These are phyloP conservation scores for Tyto alba DNA, from an alignment of 2,113 vertebrate species.

Conservation along the genomic window DNA sequence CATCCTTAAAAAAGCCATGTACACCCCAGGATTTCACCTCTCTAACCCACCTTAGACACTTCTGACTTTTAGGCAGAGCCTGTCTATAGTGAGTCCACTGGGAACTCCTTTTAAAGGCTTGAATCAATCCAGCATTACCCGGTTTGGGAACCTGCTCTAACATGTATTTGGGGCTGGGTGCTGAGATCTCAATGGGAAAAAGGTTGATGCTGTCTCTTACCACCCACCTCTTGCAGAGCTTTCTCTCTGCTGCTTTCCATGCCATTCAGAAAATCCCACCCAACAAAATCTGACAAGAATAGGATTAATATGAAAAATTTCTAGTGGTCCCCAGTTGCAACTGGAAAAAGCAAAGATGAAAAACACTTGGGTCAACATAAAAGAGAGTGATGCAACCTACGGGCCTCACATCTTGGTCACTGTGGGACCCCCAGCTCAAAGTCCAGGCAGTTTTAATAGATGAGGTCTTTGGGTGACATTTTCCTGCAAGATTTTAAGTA, in stretches of 20 bases:
- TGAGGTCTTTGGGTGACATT: constrained; percentile 52
- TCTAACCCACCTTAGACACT: background rate
- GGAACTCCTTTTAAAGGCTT: background rate
- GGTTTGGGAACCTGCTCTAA: background rate
- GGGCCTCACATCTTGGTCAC: background rate
- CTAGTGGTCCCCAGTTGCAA: background rate
- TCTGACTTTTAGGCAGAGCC: background rate
- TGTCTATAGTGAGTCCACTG: background rate
- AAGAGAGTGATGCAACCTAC: background rate
- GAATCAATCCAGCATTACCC: background rate
- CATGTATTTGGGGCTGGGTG: background rate
- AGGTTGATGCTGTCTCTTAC: background rate
- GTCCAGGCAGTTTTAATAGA: background rate
- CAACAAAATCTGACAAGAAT: background rate
- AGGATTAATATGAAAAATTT: background rate
- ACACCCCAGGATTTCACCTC: background rate
- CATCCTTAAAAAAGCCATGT: background rate
- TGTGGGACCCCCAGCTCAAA: background rate
- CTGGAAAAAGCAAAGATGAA: background rate
- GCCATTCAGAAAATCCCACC: background rate
- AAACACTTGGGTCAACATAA: background rate
- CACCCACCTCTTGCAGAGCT: background rate
- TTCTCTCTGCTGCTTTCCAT: background rate
- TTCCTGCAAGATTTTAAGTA: constrained; percentile 62
- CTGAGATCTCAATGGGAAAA: background rate